Evolutionary conservation across 2,797 vertebrate genomes (phyloP).

Genomic region (Arnoldichthys spilopterus): DNA sequence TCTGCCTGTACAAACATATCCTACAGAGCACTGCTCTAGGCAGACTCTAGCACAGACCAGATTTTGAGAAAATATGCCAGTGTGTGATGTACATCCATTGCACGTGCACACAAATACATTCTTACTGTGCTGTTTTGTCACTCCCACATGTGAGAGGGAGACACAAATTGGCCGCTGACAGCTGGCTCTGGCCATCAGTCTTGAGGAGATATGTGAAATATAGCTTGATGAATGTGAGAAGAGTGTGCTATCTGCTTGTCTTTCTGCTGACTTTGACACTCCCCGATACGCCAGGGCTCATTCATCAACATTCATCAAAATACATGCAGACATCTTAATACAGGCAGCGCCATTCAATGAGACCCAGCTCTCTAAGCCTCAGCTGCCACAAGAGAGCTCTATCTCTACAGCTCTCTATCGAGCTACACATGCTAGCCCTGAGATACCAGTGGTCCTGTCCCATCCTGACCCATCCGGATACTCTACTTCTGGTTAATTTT

Average conservation of each 20-base stretch:
- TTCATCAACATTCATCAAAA: conserved; percentile 52
- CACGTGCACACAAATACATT: conserved; percentile 37
- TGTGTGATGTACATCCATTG: conserved; percentile 24
- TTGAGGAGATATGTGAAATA: conserved; percentile 51
- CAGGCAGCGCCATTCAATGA: conserved; percentile 41
- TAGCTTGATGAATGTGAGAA: conserved; percentile 56
- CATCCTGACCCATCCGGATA: too few species aligned
- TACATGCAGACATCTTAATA: conserved; percentile 51
- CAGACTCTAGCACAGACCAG: neutral
- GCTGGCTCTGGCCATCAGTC: conserved; percentile 50
- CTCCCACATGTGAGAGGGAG: conserved; percentile 50
- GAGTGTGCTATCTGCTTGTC: conserved; percentile 54
- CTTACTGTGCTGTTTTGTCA: conserved; percentile 45
- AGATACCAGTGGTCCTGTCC: too few species aligned
- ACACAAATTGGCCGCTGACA: conserved; percentile 50
- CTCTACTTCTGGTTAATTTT: too few species aligned
- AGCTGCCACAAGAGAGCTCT: conserved; percentile 35
- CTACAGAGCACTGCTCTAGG: neutral
- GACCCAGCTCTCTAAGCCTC: conserved; percentile 38
- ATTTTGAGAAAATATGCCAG: conserved; percentile 23
- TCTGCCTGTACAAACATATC: too few species aligned
- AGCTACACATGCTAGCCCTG: too few species aligned
- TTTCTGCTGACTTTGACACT: conserved; percentile 53
- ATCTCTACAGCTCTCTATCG: too few species aligned
- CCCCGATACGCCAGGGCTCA: conserved; percentile 48